Evolutionary conservation across 2,888 invertebrate genomes (phyloP), one percentile per base, ranked within the genome.

Genomic region (Noctua fimbriata): DNA sequence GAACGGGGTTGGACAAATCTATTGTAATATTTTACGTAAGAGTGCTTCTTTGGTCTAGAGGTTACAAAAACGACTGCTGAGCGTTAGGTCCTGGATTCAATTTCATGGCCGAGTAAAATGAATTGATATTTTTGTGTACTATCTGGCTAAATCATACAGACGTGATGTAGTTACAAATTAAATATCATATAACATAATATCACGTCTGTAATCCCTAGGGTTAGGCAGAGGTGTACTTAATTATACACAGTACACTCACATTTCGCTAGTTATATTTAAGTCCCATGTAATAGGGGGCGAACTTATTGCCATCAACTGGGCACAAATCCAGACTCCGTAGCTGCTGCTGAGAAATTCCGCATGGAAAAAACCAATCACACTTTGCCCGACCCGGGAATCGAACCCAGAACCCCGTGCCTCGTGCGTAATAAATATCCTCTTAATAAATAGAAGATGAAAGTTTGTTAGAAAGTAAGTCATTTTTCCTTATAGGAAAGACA

Each of bases 1-100:
- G 83, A 70, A 71, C 47, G 66, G 52, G 36, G 52, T 72, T 86
- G 32, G 47, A 82, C 81, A 85, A 81, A 82, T 85, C 72, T 75
- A 63, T 86, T 78, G 80, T 80, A 84, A 80, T 80, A 80, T 80
- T 69, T 80, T 69, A 80, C 69, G 78, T 55, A 52, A 52, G 52
- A 44, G 1, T 24, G 16, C 2, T 2, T 52, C 9, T 18, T 60
- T 10, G 36, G 32, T 47, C 3, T 52, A 7, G 44, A 14, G 44
- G 67, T 84, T 60, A 12, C 0, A 47, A 36, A 32, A 7, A 4
- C 0, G 24, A 28, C 28, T 60, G 10, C 2, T 16, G 10, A 52
- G 14, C 0, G 18, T 36, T 4, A 0, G 5, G 18, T 60, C 6
- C 2, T 63, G 9, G 5, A 52, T 60, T 83, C 9, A 21, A 32